These are phyloP conservation scores for Drosophila bocki DNA, from an alignment of 1,140 invertebrate genomes.

Conservation along the genomic window DNA sequence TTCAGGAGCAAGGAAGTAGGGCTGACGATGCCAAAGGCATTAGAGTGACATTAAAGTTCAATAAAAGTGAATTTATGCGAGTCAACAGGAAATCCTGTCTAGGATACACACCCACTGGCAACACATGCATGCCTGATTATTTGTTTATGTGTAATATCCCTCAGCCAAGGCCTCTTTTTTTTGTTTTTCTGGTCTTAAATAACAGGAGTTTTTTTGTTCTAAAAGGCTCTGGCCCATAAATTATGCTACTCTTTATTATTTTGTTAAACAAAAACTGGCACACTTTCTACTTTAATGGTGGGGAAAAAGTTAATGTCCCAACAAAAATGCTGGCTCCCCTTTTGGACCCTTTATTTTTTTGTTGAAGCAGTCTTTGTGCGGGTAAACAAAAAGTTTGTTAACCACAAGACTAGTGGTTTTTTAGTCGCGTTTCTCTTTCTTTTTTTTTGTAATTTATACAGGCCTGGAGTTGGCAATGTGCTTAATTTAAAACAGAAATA, in stretches of 20 bases:
- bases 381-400: not conserved
- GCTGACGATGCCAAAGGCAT: slow-evolving; percentile 31
- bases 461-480: too few relatives aligned
- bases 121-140: slow-evolving; percentile 56
- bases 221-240: slow-evolving; percentile 59
- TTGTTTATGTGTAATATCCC: slow-evolving; percentile 64
- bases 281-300: slow-evolving; percentile 38
- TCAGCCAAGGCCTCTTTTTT: not conserved
- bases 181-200: slow-evolving; percentile 59
- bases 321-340: slow-evolving; percentile 9
- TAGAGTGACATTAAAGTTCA: slow-evolving; percentile 34
- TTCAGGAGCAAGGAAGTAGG: not conserved
- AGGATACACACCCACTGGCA: not conserved
- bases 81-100: slow-evolving; percentile 5
- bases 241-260: slow-evolving; percentile 78
- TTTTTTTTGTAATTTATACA: not conserved
- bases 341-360: slow-evolving; percentile 28
- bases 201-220: slow-evolving; percentile 59
- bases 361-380: not conserved
- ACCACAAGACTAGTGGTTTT: too few relatives aligned
- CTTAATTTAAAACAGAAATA: too few relatives aligned
- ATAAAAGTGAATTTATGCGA: slow-evolving; percentile 72
- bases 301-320: slow-evolving; percentile 46
- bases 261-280: slow-evolving; percentile 49
- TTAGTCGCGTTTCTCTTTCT: too few relatives aligned